phyloP scores from a whole-genome alignment of 2,797 vertebrate species.

The Chelmon rostratus region DNA sequence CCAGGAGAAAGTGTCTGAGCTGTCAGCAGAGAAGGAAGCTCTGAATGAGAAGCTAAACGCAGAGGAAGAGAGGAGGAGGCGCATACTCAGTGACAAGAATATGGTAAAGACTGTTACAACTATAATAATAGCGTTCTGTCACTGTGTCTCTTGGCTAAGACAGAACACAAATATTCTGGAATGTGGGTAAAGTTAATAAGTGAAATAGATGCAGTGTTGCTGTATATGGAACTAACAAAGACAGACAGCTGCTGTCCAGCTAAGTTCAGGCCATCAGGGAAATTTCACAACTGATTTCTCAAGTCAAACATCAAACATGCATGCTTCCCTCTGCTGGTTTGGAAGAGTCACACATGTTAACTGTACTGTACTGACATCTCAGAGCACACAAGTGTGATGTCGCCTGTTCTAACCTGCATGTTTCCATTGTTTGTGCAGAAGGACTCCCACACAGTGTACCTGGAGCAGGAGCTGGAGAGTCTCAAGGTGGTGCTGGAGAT shows the following conservation, averaged over 20 bases:
- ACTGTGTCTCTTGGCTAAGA: not conserved
- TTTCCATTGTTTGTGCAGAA: conserved; percentile 81
- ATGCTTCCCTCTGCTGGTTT: conserved; percentile 41
- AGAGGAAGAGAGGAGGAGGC: conserved; percentile 89
- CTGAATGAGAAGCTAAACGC: conserved; percentile 89
- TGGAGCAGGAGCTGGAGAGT: conserved; percentile 96
- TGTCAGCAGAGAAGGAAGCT: conserved; percentile 88
- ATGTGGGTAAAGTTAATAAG: not conserved
- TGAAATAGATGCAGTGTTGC: not conserved
- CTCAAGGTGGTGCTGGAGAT: conserved; percentile 96
- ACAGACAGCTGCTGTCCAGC: not conserved
- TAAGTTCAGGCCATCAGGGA: not conserved
- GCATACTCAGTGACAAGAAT: conserved; percentile 86
- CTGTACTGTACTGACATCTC: not conserved
- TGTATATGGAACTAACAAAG: not conserved
- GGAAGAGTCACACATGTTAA: not conserved
- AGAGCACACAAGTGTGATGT: not conserved
- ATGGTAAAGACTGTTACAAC: conserved; percentile 72
- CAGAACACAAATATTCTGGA: not conserved
- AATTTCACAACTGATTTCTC: not conserved
- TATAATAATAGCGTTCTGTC: not conserved
- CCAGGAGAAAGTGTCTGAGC: conserved; percentile 89
- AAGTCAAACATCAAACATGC: not conserved
- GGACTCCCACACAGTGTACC: conserved; percentile 91
- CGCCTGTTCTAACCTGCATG: not conserved